Evolutionary conservation across 2,113 vertebrate genomes (phyloP).

Genomic region (Callochromis pleurospilus): DNA sequence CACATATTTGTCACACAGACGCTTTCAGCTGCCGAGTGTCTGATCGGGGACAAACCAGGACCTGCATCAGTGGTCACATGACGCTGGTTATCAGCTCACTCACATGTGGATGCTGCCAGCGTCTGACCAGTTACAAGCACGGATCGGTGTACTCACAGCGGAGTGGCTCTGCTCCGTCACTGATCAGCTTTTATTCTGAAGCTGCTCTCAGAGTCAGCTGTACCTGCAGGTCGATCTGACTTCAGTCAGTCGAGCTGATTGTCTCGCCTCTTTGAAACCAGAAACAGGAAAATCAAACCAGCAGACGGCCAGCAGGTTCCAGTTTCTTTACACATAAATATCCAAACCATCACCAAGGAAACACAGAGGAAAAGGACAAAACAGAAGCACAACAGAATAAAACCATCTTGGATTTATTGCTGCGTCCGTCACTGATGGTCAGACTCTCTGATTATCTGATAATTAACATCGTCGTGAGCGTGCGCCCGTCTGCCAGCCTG

Average conservation of each 20-base stretch:
- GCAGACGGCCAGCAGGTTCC: neutral
- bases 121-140: neutral
- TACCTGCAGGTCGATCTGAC: neutral
- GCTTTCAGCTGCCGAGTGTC: neutral
- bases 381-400: neutral
- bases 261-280: neutral
- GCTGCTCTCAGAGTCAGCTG: neutral
- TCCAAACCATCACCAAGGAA: neutral
- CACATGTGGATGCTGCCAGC: neutral
- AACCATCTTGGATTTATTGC: neutral
- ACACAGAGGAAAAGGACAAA: neutral
- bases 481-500: neutral
- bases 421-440: neutral
- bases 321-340: neutral
- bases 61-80: neutral
- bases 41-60: neutral
- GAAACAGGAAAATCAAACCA: neutral
- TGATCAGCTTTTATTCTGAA: neutral
- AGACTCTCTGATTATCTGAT: neutral
- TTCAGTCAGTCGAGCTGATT: neutral
- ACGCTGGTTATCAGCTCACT: neutral
- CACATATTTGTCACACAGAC: neutral
- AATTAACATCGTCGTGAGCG: neutral
- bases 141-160: neutral
- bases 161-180: neutral